These are phyloP conservation scores for Drosophila putrida DNA, from an alignment of 2,888 invertebrate species.

Conservation along the genomic window DNA sequence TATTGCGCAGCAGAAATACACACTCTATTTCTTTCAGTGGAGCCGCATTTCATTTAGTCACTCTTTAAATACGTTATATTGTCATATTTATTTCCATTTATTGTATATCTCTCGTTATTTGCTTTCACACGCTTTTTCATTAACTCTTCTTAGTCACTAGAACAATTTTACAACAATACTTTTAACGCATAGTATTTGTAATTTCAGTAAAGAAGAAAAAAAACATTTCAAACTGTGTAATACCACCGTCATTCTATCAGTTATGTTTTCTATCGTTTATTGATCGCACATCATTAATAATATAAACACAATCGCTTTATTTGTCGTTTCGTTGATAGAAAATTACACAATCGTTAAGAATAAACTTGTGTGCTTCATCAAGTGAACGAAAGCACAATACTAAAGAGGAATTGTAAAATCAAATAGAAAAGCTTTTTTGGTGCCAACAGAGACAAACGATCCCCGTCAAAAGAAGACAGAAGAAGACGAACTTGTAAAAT, in stretches of 20 bases:
- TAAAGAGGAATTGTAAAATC: conserved; percentile 23
- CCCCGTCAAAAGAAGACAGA: conserved; percentile 4
- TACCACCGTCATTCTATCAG: conserved; percentile 4
- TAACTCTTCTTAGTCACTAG: conserved; percentile 22
- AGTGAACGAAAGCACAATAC: conserved; percentile 33
- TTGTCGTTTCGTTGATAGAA: conserved; percentile 19
- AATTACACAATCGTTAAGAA: conserved; percentile 43
- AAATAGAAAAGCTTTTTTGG: conserved; percentile 33
- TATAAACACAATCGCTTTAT: neutral
- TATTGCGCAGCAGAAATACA: conserved; percentile 5
- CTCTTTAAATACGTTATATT: conserved; percentile 31
- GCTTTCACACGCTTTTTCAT: conserved; percentile 26
- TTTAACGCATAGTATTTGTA: neutral
- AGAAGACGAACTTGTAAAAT: conserved; percentile 14
- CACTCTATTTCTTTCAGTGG: conserved; percentile 23
- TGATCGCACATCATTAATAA: conserved; percentile 17
- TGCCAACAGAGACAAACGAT: conserved; percentile 19
- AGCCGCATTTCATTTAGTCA: conserved; percentile 37
- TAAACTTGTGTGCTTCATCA: conserved; percentile 28
- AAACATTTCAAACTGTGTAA: neutral
- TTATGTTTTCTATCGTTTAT: neutral
- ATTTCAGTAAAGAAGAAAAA: neutral
- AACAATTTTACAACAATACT: conserved; percentile 8
- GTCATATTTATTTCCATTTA: conserved; percentile 27
- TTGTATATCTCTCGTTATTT: conserved; percentile 22